Evolutionary conservation across 2,113 vertebrate species (phyloP), one percentile per base, ranked within the genome.

Genomic region (Corydoras sp.): DNA sequence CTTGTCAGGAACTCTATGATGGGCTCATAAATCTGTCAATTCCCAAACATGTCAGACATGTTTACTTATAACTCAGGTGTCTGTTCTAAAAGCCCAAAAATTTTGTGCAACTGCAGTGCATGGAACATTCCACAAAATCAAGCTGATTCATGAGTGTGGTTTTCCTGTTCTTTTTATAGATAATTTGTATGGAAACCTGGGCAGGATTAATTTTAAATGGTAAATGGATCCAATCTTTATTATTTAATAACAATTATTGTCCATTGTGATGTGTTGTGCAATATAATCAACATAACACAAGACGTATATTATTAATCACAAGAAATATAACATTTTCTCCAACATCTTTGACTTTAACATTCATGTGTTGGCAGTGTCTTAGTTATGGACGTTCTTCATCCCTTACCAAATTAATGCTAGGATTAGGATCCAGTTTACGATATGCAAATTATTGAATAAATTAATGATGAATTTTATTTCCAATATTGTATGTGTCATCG

Each of bases 201-300:
- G 31, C 77, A 67, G 65, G 55, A 67, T 49, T 9, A 4, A 56
- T 9, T 35, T 54, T 6, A 3, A 67, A 76, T 24, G 31, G 3
- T 64, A 8, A 51, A 62, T 61, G 2, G 3, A 1, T 55, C 48
- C 51, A 67, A 61, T 60, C 73, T 69, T 75, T 66, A 65, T 69
- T 72, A 4, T 65, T 74, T 68, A 29, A 76, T 55, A 72, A 77
- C 58, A 50, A 31, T 53, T 30, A 79, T 77, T 1, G 82, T 83
- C 74, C 59, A 58, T 72, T 68, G 75, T 75, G 14, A 62, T 76
- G 69, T 58, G 60, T 69, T 24, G 18, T 2, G 18, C 74, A 85
- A 76, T 76, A 73, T 31, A 6, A 83, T 82, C 78, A 82, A 80
- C 76, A 85, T 85, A 79, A 86, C 83, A 81, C 78, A 73, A 82